Percentiles rank a stretch among this genome's conserved stretches.
Evolutionary conservation across 2,797 vertebrate species (phyloP).

Genomic region (Mus caroli): DNA sequence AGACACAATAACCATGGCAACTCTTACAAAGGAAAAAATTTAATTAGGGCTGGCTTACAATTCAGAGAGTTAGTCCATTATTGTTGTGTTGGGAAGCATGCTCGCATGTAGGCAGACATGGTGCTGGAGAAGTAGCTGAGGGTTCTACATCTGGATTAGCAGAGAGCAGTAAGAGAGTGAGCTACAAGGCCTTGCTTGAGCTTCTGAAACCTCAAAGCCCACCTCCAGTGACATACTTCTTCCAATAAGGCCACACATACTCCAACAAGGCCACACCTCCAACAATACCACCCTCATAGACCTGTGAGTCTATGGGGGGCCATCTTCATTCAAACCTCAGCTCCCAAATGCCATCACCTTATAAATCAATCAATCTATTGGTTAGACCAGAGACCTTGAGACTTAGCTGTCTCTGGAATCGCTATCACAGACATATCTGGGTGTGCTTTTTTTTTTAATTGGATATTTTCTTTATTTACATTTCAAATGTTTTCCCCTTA

Average conservation of each 20-base stretch:
- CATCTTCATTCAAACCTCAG: neutral
- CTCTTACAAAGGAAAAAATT: neutral
- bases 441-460: neutral
- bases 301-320: neutral
- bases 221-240: neutral
- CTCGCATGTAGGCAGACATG: too few species aligned
- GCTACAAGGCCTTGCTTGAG: neutral
- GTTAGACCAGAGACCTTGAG: neutral
- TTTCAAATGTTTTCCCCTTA: too few species aligned
- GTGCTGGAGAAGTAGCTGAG: too few species aligned
- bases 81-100: too few species aligned
- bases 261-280: neutral
- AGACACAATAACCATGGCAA: neutral
- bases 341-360: neutral
- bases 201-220: neutral
- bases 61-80: too few species aligned
- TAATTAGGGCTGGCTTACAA: too few species aligned
- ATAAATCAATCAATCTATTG: neutral
- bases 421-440: neutral
- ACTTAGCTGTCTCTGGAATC: neutral
- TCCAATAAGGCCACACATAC: neutral
- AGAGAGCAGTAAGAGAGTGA: neutral
- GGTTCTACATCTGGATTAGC: neutral
- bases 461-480: too few species aligned
- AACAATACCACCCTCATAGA: neutral